These are phyloP conservation scores for Cylas formicarius DNA, from an alignment of 1,140 invertebrate species.

Conservation along the genomic window DNA sequence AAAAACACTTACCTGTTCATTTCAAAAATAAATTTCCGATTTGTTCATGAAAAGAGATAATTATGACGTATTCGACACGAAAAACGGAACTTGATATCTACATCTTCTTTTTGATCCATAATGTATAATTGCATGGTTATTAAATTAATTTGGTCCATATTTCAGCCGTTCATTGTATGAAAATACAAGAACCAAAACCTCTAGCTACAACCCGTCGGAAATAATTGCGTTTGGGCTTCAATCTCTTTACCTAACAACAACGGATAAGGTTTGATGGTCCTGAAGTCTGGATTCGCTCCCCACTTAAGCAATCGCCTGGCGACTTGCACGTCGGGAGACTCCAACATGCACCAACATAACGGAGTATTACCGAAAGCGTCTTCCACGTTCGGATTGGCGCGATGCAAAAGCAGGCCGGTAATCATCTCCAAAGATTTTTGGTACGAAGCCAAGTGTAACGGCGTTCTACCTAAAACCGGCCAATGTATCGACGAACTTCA, in stretches of 20 bases:
- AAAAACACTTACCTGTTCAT: too few relatives aligned
- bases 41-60: too few relatives aligned
- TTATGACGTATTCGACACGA: too few relatives aligned
- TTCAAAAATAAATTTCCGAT: too few relatives aligned
- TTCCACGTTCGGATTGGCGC: constrained; percentile 6
- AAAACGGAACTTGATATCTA: too few relatives aligned
- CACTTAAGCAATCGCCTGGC: constrained; percentile 2
- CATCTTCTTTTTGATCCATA: too few relatives aligned
- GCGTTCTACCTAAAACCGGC: not conserved
- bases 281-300: constrained; percentile 6
- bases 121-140: too few relatives aligned
- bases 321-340: constrained; percentile 1
- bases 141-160: too few relatives aligned
- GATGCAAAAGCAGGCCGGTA: not conserved
- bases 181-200: too few relatives aligned
- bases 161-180: too few relatives aligned
- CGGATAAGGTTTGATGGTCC: not conserved
- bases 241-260: constrained; percentile 7
- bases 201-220: too few relatives aligned
- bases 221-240: too few relatives aligned
- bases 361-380: constrained; percentile 14
- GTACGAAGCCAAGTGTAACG: not conserved
- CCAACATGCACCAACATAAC: constrained; percentile 7
- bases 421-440: not conserved
- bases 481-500: not conserved